Percentiles rank a stretch among this genome's conserved stretches.
These are phyloP conservation scores for human DNA, from an alignment of 2,113 vertebrate species.

Conservation along the genomic window DNA sequence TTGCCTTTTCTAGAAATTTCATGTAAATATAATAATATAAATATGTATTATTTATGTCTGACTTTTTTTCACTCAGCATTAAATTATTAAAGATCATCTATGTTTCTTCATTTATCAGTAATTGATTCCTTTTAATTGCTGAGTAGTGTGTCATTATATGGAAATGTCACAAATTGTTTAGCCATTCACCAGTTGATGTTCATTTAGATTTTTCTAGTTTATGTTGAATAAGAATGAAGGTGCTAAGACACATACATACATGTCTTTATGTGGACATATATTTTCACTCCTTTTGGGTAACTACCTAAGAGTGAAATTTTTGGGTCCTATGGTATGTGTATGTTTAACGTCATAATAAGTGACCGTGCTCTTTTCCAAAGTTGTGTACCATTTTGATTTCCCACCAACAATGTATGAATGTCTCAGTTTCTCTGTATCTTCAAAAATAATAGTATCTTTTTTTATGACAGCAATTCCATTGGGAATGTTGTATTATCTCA, in stretches of 20 bases:
- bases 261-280: neutral
- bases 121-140: neutral
- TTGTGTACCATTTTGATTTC: neutral
- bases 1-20: neutral
- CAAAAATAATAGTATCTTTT: neutral
- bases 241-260: neutral
- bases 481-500: neutral
- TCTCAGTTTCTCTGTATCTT: neutral
- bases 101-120: neutral
- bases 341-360: neutral
- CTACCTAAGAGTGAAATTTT: neutral
- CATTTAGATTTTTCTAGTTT: slow-evolving; percentile 7
- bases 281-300: neutral
- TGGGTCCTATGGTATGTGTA: neutral
- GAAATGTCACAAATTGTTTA: neutral
- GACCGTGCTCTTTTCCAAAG: neutral
- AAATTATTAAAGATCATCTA: neutral
- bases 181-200: neutral
- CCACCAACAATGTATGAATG: neutral
- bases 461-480: neutral
- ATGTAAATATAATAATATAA: slow-evolving; percentile 5
- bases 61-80: neutral
- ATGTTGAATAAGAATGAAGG: neutral
- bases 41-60: neutral
- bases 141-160: neutral